phyloP scores from a whole-genome alignment of 2,888 invertebrate species.

The Altica lythri region DNA sequence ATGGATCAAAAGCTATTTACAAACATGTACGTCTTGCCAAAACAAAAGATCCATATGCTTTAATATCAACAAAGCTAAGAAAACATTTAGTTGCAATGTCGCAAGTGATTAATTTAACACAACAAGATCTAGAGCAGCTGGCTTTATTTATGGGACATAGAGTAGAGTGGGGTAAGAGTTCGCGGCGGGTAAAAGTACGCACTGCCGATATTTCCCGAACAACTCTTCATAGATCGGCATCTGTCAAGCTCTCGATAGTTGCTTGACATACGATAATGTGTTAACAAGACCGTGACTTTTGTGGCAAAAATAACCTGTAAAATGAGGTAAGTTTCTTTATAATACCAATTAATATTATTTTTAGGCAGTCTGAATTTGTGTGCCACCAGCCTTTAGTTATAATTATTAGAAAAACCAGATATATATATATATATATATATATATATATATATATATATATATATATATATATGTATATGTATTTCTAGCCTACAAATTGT shows the following conservation, averaged over 20 bases:
- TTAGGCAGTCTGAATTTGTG: background rate
- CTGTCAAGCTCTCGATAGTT: background rate
- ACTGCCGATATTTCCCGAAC: background rate
- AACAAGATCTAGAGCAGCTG: no score
- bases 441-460: no score
- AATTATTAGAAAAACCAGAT: background rate
- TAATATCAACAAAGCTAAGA: no score
- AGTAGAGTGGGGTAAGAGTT: background rate
- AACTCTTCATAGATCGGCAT: background rate
- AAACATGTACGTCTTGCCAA: no score
- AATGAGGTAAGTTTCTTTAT: background rate
- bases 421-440: no score
- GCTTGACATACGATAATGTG: background rate
- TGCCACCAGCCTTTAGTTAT: background rate
- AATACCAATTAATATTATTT: background rate
- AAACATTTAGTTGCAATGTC: no score
- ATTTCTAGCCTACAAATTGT: background rate
- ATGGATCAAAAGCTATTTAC: no score
- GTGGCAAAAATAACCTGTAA: background rate
- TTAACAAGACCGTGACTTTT: background rate
- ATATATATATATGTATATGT: background rate
- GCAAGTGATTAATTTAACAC: no score
- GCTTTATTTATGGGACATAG: no score
- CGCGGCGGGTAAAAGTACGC: background rate
- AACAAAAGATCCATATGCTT: no score